Evolutionary conservation across 2,888 invertebrate species (phyloP), one percentile per base, ranked within the genome.

Genomic region (Cordilura impudica): DNA sequence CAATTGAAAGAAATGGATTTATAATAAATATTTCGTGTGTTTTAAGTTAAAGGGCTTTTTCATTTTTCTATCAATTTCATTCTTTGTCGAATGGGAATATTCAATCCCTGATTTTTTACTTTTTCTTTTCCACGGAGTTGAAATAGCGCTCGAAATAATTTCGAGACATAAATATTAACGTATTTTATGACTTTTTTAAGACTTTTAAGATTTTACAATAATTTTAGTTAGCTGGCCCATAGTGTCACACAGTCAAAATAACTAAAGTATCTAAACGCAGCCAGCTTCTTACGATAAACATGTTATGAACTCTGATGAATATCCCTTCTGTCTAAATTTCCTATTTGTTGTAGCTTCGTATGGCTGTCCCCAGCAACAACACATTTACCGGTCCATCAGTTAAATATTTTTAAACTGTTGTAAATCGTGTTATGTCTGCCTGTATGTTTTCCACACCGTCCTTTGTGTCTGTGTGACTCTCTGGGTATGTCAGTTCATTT

Each of bases 281-380:
- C 61, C 35, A 75, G 70, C 61, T 74, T 66, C 70, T 78, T 74
- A 74, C 65, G 69, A 74, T 78, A 78, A 73, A 78, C 70, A 78
- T 78, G 65, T 45, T 67, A 58, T 61, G 49, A 66, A 53, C 53
- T 66, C 60, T 61, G 35, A 53, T 71, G 65, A 74, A 66, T 71
- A 75, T 71, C 71, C 78, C 78, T 79, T 71, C 14, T 60, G 60
- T 56, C 4, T 19, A 31, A 31, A 10, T 31, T 31, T 31, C 10
- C 12, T n/a, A n/a, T 6, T 31, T 10, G 31, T 31, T 31, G 31
- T 10, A 12, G 4, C 10, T 54, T 7, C 8, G 19, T 35, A 31
- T 35, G 35, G 51, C 35, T 39, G 7, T 51, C 12, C 10, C 14
- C n/a, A n/a, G n/a, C n/a, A n/a, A n/a, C n/a, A n/a, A n/a, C 5